Base-by-base conservation (phyloP, 2,888 invertebrate genomes). In the Apamea epomidion region DNA sequence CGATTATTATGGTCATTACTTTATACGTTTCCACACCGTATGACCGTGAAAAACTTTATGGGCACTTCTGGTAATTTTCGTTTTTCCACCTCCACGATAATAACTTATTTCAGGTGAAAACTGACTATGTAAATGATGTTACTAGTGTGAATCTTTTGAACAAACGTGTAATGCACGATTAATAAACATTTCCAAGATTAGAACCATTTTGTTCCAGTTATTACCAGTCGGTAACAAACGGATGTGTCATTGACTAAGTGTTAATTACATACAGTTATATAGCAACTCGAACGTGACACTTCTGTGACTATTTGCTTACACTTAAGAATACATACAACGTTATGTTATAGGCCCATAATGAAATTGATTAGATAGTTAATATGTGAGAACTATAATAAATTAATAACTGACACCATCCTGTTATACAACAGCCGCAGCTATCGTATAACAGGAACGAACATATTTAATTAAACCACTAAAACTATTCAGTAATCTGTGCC, bases 181-280 rank as follows among this genome's bases (percentile, higher is more conserved):
- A 5, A 29, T 65, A 71, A 69, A 86, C 68, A 73, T 37, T 76
- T 29, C 45, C 69, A 51, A 69, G 60, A 85, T 51, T 42, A 42
- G 25, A 81, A 86, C 45, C n/a, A 65, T 67, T 74, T 67, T 67
- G 25, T 62, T 64, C 76, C 48, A 73, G 86, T 86, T 58, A 64
- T 54, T 60, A 73, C 74, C 48, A 72, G 82, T 65, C 7, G 42
- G 32, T 74, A 42, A 54, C 58, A 70, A 37, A 60, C 2, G 51
- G 25, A 45, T 29, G 51, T 76, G 73, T 65, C 64, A 60, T 82
- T 86, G 64, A 37, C n/a, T 45, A 76, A 45, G 60, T 76, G 76
- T 29, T 82, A 82, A 72, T 58, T 62, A 72, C n/a, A 73, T 69
- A 64, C 32, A 69, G 58, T 6, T 42, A 45, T 71, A 60, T 25